Evolutionary conservation across 2,113 vertebrate genomes (phyloP), one percentile per base, ranked within the genome.

Genomic region (Callospermophilus lateralis): DNA sequence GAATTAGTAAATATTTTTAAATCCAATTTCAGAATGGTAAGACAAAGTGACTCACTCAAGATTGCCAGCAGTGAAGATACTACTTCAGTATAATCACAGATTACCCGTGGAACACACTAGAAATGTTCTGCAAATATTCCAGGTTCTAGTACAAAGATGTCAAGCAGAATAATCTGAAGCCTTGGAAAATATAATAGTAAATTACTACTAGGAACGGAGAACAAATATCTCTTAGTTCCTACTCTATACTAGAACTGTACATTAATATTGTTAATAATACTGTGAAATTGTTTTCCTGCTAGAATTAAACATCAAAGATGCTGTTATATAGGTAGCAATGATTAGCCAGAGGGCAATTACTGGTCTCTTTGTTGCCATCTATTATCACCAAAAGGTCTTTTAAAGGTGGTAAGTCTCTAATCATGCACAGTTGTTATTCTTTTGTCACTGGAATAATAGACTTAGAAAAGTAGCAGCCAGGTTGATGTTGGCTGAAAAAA

Each of bases 1-100:
- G 19, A 93, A 48, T 95, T 88, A 87, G 61, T 80, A 80, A 94
- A 72, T 83, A 16, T 84, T 24, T 84, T 42, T 58, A 51, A 76
- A 88, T 73, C 28, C 42, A 97, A 1, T 74, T 83, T 95, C 32
- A 90, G 26, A 51, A 63, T 77, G 7, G 12, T 65, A 53, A 30
- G 19, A 63, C 22, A 95, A 92, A 72, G 1, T 48, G 37, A 68
- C 34, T 90, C 26, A 42, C 1, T 74, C 37, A 53, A 53, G 63
- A 76, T 90, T 67, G 61, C 10, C 9, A 90, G 11, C 13, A 63
- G 6, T 42, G 51, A 17, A 84, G 48, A 68, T 30, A 17, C 11
- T 61, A 65, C 85, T 88, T 72, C 76, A 92, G 4, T 51, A 63
- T 3, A 87, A 45, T 78, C 20, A 74, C 87, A 95, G 58, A 68